Conservation (phyloP, 2,797 vertebrate genomes). For the Emydoidea blandingii region DNA sequence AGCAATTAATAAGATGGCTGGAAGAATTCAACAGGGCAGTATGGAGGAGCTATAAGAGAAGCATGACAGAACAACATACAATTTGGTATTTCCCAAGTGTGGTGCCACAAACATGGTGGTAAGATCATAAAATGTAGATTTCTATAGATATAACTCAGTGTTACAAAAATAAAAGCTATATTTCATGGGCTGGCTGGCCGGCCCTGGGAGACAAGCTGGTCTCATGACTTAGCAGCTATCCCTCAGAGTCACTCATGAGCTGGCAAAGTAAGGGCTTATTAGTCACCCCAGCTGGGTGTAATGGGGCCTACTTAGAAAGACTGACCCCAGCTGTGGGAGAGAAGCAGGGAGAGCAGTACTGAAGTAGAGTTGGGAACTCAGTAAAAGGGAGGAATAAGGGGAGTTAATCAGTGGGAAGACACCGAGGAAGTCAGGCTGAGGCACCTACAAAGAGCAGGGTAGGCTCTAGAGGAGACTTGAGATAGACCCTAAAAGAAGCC, state of each 20-base stretch:
- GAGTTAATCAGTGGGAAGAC: background rate
- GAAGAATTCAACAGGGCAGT: background rate
- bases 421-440: background rate
- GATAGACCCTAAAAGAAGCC: background rate
- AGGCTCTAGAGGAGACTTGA: background rate
- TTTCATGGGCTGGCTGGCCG: background rate
- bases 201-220: background rate
- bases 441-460: no score
- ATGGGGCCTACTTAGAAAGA: background rate
- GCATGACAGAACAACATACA: background rate
- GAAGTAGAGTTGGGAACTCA: background rate
- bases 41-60: background rate
- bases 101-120: background rate
- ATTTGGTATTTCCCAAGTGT: background rate
- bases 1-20: fast-evolving
- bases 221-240: background rate
- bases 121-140: background rate
- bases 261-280: background rate
- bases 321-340: background rate
- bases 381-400: background rate
- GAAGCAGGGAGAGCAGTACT: background rate
- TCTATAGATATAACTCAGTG: background rate
- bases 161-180: background rate
- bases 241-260: background rate
- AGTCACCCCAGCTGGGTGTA: background rate